Conservation (phyloP, 2,797 vertebrate genomes). For the Peromyscus aztecus region DNA sequence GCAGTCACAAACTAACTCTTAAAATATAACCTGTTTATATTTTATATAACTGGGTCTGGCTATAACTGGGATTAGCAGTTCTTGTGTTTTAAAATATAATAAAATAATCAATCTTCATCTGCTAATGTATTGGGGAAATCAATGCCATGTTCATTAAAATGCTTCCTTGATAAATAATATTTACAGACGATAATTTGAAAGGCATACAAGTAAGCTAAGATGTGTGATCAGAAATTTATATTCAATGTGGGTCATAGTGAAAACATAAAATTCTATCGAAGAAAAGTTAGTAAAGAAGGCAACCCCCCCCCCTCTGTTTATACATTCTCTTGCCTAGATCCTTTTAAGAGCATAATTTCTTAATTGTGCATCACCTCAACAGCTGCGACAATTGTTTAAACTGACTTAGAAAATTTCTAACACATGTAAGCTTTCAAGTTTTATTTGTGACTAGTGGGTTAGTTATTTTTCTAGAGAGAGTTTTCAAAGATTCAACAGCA, state of each 20-base stretch:
- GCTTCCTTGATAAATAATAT: background rate
- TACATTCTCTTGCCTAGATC: background rate
- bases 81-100: constrained; percentile 44
- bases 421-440: background rate
- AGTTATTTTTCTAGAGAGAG: background rate
- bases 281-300: background rate
- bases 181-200: constrained; percentile 54
- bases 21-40: constrained; percentile 16
- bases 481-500: background rate
- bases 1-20: constrained; percentile 26
- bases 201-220: background rate
- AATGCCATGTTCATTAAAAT: constrained; percentile 42
- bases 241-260: constrained; percentile 9
- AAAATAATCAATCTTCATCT: constrained; percentile 34
- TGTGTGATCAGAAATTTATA: constrained; percentile 8
- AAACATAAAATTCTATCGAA: constrained; percentile 39
- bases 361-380: constrained; percentile 12
- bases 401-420: constrained; percentile 49
- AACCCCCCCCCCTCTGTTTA: background rate
- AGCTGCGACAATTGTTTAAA: constrained; percentile 26
- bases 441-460: constrained; percentile 35
- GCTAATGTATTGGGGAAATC: constrained; percentile 1
- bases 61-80: background rate
- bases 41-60: background rate
- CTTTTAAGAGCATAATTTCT: background rate